These are phyloP conservation scores for Nautilus pompilius DNA, from an alignment of 1,140 invertebrate genomes.

Conservation along the genomic window DNA sequence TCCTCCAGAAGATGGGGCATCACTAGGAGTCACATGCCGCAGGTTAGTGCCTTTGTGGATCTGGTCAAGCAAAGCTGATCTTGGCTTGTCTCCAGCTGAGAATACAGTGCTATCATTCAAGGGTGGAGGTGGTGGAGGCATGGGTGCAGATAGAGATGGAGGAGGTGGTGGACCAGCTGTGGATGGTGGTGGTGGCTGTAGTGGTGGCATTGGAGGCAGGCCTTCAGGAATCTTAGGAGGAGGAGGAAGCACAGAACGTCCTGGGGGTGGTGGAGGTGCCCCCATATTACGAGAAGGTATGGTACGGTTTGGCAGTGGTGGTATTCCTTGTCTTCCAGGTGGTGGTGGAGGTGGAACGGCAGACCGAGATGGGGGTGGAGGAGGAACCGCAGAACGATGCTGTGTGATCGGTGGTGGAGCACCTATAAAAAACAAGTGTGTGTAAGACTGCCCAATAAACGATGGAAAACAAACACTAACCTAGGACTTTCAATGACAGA, in stretches of 20 bases:
- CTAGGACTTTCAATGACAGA: too few relatives aligned
- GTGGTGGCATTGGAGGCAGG: background rate
- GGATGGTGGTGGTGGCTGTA: background rate
- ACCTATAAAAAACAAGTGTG: too few relatives aligned
- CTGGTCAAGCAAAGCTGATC: conserved; percentile 13
- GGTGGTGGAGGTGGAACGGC: conserved; percentile 1
- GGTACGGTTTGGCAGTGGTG: conserved; percentile 6
- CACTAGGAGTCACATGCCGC: conserved; percentile 4
- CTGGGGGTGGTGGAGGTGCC: conserved; percentile 7
- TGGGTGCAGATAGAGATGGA: conserved; percentile 1
- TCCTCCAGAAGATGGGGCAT: background rate
- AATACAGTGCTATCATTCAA: background rate
- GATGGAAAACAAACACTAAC: too few relatives aligned
- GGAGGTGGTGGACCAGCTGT: background rate
- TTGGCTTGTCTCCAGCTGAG: background rate
- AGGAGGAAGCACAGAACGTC: background rate
- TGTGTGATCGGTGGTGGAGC: conserved; percentile 7
- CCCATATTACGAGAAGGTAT: background rate
- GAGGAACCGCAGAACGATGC: background rate
- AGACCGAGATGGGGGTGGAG: conserved; percentile 9
- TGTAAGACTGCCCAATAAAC: too few relatives aligned
- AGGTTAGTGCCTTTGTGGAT: conserved; percentile 12
- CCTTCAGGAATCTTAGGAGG: conserved; percentile 2
- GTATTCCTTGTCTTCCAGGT: background rate
- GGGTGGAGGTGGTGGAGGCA: conserved; percentile 10